A percentile compares a stretch with the other conserved stretches of the same genome.
phyloP scores from a whole-genome alignment of 2,797 vertebrate species.

The Poecilia wingei region DNA sequence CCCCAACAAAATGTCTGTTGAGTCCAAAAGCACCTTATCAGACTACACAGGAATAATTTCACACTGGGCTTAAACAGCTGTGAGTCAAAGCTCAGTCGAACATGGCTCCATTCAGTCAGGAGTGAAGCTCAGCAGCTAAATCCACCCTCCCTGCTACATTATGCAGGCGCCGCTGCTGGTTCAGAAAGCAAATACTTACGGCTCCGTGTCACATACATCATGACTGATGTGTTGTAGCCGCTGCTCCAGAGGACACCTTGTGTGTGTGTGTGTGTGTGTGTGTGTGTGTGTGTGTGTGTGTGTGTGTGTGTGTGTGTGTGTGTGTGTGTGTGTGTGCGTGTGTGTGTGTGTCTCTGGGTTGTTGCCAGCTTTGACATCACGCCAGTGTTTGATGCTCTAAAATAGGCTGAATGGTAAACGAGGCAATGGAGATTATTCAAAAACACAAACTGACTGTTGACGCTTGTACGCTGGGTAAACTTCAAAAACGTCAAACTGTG shows the following conservation, averaged over 20 bases:
- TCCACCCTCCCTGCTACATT: background rate
- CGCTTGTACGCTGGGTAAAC: conserved; percentile 24
- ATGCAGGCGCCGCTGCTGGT: background rate
- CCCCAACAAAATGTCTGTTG: background rate
- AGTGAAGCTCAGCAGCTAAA: background rate
- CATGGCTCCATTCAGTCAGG: conserved; percentile 1
- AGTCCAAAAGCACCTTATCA: background rate
- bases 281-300: too few relatives aligned
- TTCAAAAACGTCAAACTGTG: conserved; percentile 37
- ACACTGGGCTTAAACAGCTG: background rate
- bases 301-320: too few relatives aligned
- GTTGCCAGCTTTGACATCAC: conserved; percentile 21
- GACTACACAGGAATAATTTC: background rate
- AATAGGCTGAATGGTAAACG: conserved; percentile 3
- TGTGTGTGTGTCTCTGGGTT: background rate
- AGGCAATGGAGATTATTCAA: conserved; percentile 3
- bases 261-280: background rate
- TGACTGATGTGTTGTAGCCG: background rate
- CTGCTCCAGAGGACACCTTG: background rate
- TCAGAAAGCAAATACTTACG: conserved; percentile 6
- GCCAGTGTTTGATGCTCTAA: background rate
- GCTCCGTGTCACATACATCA: conserved; percentile 1
- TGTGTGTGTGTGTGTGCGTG: background rate
- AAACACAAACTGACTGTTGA: conserved; percentile 32
- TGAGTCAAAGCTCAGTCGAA: background rate